Base-by-base conservation (phyloP, 2,797 vertebrate species). In the Cephalopachus bancanus region DNA sequence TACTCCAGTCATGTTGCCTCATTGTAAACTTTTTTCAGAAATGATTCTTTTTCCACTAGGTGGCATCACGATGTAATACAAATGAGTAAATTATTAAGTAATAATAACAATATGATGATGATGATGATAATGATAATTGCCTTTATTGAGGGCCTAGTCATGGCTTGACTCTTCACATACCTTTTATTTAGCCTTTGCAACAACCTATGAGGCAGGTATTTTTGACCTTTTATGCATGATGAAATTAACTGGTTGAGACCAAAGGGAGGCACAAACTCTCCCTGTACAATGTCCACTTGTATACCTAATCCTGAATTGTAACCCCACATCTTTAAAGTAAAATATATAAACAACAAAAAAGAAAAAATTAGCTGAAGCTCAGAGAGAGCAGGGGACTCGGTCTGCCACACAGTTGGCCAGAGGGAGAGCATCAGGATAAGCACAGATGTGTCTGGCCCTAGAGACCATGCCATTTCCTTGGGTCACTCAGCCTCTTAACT, bases 41-140 rank as follows among this genome's bases (percentile, higher is more conserved):
- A 33, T 72, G 4, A 91, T 94, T 88, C 85, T 80, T 92, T 96
- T 94, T 78, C 67, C 55, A 95, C 89, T 89, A 80, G 65, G 64
- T 44, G 30, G 65, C 89, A 53, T 65, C 26, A 10, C 72, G 17
- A 57, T 89, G 81, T 19, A 30, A 79, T 28, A 57, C 89, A 67
- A 89, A 37, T 7, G 57, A 14, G 55, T 93, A 26, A 62, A 67
- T 78, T 71, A 49, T 95, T 72, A 94, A 91, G 69, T 33, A 91
- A 90, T 65, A 19, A 33, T 86, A 75, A 90, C 22, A 57, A 76
- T 79, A 49, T 83, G 72, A 96, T 86, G 62, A 92, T 86, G 37
- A 33, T 76, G 71, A 72, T 78, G 49, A 65, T 93, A 44, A n/a
- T 51, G 59, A 33, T 86, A 89, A 95, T 93, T 88, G 57, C 30